Percentiles rank a stretch among this genome's conserved stretches.
Conservation (phyloP, 2,797 vertebrate species). For the Helostoma temminkii region DNA sequence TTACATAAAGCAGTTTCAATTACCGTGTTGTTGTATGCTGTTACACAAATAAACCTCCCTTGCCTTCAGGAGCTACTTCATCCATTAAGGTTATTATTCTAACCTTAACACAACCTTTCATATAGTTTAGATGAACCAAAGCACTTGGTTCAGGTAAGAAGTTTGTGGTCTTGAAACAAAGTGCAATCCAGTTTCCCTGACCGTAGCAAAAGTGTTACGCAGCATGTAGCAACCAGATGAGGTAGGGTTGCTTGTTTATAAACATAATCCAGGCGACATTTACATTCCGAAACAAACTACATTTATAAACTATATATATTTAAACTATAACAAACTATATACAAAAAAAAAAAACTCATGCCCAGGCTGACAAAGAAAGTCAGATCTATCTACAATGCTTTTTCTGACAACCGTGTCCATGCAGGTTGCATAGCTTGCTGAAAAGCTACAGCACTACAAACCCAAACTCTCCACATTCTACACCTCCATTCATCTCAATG, state of each 20-base stretch:
- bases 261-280: background rate
- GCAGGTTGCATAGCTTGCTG: slow-evolving; percentile 25
- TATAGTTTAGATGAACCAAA: background rate
- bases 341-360: too few species aligned
- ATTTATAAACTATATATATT: too few species aligned
- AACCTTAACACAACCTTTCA: too few species aligned
- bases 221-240: too few species aligned
- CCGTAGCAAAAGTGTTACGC: background rate
- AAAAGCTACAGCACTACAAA: slow-evolving; percentile 23
- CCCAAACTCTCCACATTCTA: slow-evolving; percentile 23
- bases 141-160: background rate
- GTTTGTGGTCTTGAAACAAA: background rate
- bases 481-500: slow-evolving; percentile 35
- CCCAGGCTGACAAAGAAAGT: slow-evolving; percentile 18
- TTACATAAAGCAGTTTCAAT: background rate
- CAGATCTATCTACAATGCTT: slow-evolving; percentile 21
- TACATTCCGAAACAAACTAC: too few species aligned
- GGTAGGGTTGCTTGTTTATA: background rate
- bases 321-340: too few species aligned
- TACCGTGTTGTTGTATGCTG: background rate
- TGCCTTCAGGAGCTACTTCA: too few species aligned
- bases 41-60: background rate
- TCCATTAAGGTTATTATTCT: background rate
- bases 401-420: slow-evolving; percentile 44
- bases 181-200: background rate